Evolutionary conservation across 2,113 vertebrate species (phyloP).

Genomic region (Penelope pileata): DNA sequence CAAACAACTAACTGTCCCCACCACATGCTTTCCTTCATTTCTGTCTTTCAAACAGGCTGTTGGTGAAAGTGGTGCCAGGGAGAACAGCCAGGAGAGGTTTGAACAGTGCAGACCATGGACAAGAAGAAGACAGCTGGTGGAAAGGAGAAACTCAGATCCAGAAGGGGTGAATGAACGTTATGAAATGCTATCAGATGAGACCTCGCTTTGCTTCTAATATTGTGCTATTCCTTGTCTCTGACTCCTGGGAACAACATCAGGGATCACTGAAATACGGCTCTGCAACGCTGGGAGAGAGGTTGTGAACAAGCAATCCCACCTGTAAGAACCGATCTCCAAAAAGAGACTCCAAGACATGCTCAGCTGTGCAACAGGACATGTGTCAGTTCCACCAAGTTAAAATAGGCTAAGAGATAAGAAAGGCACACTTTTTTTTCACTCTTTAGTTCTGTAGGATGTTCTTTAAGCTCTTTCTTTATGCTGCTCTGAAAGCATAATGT

Average conservation of each 20-base stretch:
- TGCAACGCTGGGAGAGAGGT: not conserved
- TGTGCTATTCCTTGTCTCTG: not conserved
- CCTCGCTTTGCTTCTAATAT: not conserved
- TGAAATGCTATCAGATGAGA: not conserved
- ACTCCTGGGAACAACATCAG: not conserved
- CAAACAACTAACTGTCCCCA: not conserved
- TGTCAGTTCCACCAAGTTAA: not conserved
- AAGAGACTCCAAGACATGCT: not conserved
- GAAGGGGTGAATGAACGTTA: not conserved
- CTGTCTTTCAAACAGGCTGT: not conserved
- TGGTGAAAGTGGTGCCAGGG: not conserved
- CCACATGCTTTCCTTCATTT: not conserved
- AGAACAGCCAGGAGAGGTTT: not conserved
- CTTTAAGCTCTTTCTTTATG: not conserved
- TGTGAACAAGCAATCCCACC: not conserved
- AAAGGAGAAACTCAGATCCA: not conserved
- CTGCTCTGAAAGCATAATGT: not conserved
- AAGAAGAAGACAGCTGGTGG: not conserved
- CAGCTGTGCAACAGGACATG: not conserved
- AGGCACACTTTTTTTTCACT: not conserved
- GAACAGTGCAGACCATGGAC: not conserved
- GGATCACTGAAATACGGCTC: not conserved
- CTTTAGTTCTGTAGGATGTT: not conserved
- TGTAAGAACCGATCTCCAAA: not conserved
- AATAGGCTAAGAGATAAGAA: not conserved